phyloP scores from a whole-genome alignment of 2,888 invertebrate genomes.

The Drosophila falleni region DNA sequence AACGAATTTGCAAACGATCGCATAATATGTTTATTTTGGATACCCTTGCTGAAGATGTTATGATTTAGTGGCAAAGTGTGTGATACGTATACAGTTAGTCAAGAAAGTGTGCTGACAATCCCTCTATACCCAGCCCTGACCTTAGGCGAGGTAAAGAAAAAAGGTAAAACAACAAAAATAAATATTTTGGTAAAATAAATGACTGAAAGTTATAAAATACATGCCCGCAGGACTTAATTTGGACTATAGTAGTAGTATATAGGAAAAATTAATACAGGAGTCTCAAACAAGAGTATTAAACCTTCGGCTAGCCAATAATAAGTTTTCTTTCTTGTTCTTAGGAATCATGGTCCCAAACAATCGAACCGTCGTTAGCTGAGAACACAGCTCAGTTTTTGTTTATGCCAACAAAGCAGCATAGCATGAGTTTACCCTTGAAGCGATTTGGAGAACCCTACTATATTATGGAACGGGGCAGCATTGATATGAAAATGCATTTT shows the following conservation, averaged over 20 bases:
- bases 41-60: not conserved
- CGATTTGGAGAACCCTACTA: constrained; percentile 90
- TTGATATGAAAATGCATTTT: constrained; percentile 87
- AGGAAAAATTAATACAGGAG: no score
- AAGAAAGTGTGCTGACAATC: no score
- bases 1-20: constrained; percentile 28
- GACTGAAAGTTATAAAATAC: no score
- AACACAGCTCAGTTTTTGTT: constrained; percentile 90
- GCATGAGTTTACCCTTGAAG: constrained; percentile 86
- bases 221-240: no score
- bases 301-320: no score
- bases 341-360: constrained; percentile 90
- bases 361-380: constrained; percentile 89
- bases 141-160: no score
- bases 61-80: no score
- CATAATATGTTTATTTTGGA: constrained; percentile 22
- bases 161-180: no score
- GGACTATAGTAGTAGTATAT: no score
- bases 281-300: not conserved
- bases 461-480: constrained; percentile 89
- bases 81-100: no score
- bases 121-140: no score
- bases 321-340: constrained; percentile 70
- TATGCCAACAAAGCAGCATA: constrained; percentile 86
- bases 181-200: no score